These are phyloP conservation scores for Callinectes sapidus DNA, from an alignment of 2,888 invertebrate species.

Conservation along the genomic window DNA sequence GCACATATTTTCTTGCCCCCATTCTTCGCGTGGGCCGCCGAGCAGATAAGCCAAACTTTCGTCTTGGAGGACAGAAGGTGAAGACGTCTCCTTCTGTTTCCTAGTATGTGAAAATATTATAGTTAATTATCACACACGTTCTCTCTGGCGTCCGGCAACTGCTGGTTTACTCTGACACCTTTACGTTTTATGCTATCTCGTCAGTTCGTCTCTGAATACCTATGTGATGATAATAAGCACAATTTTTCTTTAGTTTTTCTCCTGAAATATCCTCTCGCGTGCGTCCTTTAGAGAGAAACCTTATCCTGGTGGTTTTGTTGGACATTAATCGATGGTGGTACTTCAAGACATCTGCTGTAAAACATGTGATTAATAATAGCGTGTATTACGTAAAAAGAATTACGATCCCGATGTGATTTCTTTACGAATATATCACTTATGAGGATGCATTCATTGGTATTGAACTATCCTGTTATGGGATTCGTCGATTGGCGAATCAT, in stretches of 20 bases:
- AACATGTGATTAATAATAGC: too few relatives aligned
- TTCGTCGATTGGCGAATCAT: too few relatives aligned
- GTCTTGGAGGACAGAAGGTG: not conserved
- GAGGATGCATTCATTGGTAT: too few relatives aligned
- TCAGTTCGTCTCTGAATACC: not conserved
- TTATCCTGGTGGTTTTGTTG: too few relatives aligned
- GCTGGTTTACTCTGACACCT: not conserved
- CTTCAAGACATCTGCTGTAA: too few relatives aligned
- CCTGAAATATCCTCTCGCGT: too few relatives aligned
- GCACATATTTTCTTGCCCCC: not conserved
- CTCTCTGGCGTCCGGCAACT: not conserved
- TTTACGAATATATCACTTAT: too few relatives aligned
- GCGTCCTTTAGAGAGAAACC: too few relatives aligned
- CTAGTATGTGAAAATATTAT: not conserved
- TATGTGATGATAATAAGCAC: not conserved
- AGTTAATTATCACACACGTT: not conserved
- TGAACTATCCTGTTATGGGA: too few relatives aligned
- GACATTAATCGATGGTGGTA: too few relatives aligned
- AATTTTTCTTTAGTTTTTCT: not conserved
- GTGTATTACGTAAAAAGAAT: too few relatives aligned
- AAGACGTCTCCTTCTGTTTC: not conserved
- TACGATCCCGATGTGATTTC: too few relatives aligned
- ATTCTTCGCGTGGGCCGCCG: not conserved
- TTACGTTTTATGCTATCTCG: not conserved
- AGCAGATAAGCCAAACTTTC: conserved; percentile 31